Evolutionary conservation across 2,113 vertebrate genomes (phyloP), one percentile per base, ranked within the genome.

Genomic region (Struthidea cinerea): DNA sequence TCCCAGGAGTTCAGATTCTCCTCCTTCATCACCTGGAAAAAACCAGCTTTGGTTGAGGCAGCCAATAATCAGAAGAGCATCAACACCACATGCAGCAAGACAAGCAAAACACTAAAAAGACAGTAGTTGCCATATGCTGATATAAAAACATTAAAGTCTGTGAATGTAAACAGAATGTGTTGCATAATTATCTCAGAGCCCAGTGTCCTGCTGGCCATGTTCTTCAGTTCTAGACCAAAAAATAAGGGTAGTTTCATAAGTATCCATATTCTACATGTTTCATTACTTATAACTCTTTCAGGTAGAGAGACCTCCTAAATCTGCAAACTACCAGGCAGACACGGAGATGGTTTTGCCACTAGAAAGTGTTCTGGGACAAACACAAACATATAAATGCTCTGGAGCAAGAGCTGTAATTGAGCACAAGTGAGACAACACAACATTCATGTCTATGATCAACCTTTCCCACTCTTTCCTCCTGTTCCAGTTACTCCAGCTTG

Each of bases 21-120:
- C 98, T 23, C 98, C 98, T 97, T 99, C 99, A 75, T 99, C 99
- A 74, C 99, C 99, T 99, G 89, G 89, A 47, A 69, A 90, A 93
- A 95, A 37, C 24, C 7, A 93, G 55, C n/a, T 80, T 83, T 81
- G 42, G 60, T 53, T 80, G 19, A 74, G n/a, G 64, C 88, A 69
- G 90, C 41, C 42, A 83, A 27, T 63, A 82, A 74, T 42, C 55
- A 64, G 67, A 13, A 13, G 19, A 39, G 44, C 18, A 75, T 61
- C 27, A 67, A 55, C 42, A 49, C 12, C 53, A 85, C 64, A 63
- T 2, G 16, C 30, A 76, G 39, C 37, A 57, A 39, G 41, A 41
- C 16, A 81, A 46, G 63, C 55, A 60, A 73, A 60, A 10, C 11
- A 19, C 65, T 39, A 10, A 69, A 47, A 50, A 37, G 17, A 42